Evolutionary conservation across 1,140 invertebrate species (phyloP).

Genomic region (Oedothorax gibbosus): DNA sequence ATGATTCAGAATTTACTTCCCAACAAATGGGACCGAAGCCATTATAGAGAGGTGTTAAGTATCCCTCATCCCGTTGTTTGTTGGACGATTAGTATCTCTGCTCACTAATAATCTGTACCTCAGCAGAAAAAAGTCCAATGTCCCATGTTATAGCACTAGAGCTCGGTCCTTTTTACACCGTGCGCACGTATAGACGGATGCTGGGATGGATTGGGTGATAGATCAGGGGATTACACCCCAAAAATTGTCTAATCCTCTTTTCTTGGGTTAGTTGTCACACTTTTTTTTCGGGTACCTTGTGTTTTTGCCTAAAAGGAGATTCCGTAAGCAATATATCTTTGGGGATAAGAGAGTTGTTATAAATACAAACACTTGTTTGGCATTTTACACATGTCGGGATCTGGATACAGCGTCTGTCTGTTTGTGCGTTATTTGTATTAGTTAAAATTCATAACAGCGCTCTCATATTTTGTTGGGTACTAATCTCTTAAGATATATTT

Average conservation of each 20-base stretch:
- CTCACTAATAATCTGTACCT: background rate
- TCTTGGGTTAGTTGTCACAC: background rate
- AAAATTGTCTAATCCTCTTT: constrained; percentile 1
- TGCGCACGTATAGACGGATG: too few species aligned
- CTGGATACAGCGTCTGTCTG: too few species aligned
- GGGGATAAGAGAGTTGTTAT: background rate
- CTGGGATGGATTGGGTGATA: background rate
- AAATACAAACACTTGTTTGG: too few species aligned
- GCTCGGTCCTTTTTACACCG: too few species aligned
- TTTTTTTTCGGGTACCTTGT: background rate
- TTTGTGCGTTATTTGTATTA: too few species aligned
- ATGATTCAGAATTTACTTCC: constrained; percentile 3
- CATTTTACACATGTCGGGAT: too few species aligned
- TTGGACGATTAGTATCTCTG: constrained; percentile 13
- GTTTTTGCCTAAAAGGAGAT: background rate
- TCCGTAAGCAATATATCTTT: background rate
- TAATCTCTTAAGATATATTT: too few species aligned
- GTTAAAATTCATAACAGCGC: too few species aligned
- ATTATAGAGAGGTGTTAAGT: constrained; percentile 28
- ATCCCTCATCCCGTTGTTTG: constrained; percentile 18
- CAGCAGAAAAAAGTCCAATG: background rate
- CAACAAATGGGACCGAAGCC: constrained; percentile 5
- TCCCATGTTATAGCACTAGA: background rate
- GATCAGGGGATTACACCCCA: constrained; percentile 2
- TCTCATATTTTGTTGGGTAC: too few species aligned